Conservation (phyloP, 2,888 invertebrate species). For the Thalpophila matura region DNA sequence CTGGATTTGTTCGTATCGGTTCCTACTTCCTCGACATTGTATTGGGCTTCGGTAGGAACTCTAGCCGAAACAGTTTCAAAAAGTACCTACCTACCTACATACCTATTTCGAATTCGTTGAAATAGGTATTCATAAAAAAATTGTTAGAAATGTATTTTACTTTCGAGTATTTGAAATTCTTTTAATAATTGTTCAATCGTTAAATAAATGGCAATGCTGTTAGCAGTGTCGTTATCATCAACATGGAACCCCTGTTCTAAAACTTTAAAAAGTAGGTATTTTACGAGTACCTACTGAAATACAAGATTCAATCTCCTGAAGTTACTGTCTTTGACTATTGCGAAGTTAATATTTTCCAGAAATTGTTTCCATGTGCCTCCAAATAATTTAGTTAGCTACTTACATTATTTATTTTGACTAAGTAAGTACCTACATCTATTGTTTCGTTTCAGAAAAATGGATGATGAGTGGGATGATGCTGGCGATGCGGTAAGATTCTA, state of each 20-base stretch:
- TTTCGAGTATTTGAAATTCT: too few relatives aligned
- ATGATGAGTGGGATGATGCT: constrained; percentile 91
- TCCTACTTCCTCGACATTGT: background rate
- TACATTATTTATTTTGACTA: background rate
- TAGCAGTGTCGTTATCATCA: too few relatives aligned
- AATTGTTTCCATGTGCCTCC: too few relatives aligned
- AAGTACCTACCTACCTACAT: background rate
- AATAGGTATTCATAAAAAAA: background rate
- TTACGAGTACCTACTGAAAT: too few relatives aligned
- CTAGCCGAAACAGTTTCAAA: background rate
- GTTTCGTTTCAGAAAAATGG: constrained; percentile 80
- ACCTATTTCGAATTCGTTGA: constrained; percentile 1
- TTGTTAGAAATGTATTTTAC: background rate
- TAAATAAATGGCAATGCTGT: too few relatives aligned
- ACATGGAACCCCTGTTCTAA: too few relatives aligned
- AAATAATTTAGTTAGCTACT: background rate
- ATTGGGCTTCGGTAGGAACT: background rate
- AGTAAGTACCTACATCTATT: background rate
- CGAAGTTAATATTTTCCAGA: too few relatives aligned
- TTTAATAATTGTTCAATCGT: too few relatives aligned
- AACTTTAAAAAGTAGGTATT: too few relatives aligned
- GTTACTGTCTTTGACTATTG: too few relatives aligned
- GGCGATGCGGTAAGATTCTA: constrained; percentile 77
- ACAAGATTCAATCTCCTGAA: too few relatives aligned
- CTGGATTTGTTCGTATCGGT: background rate